phyloP scores from a whole-genome alignment of 1,140 invertebrate genomes.

The Agraylea sexmaculata region DNA sequence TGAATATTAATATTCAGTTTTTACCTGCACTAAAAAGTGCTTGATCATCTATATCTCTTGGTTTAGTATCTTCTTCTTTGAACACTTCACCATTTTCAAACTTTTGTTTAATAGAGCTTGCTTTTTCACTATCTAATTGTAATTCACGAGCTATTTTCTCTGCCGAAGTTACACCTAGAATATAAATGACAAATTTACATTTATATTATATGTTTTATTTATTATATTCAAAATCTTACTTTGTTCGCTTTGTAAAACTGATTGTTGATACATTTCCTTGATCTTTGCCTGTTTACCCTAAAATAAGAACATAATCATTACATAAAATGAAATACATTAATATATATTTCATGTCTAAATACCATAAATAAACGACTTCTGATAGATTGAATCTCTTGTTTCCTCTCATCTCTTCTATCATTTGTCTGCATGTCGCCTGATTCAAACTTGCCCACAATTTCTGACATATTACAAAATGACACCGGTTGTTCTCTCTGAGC shows the following conservation, averaged over 20 bases:
- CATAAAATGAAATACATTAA: slow-evolving; percentile 9
- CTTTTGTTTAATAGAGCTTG: slow-evolving; percentile 62
- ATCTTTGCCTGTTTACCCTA: slow-evolving; percentile 81
- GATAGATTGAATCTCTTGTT: slow-evolving; percentile 78
- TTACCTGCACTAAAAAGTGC: slow-evolving; percentile 72
- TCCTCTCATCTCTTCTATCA: slow-evolving; percentile 65
- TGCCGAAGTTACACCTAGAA: slow-evolving; percentile 44
- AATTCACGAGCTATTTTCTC: slow-evolving; percentile 44
- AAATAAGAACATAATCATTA: slow-evolving; percentile 22
- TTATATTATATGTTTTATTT: background rate
- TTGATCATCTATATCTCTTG: slow-evolving; percentile 57
- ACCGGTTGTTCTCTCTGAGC: slow-evolving; percentile 56
- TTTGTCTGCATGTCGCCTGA: slow-evolving; percentile 47
- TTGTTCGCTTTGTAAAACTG: slow-evolving; percentile 66
- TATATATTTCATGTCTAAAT: slow-evolving; percentile 24
- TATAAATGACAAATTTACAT: slow-evolving; percentile 11
- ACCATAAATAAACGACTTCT: slow-evolving; percentile 73
- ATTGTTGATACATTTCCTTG: slow-evolving; percentile 85
- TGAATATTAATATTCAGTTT: background rate
- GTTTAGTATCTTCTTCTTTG: slow-evolving; percentile 39
- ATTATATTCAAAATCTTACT: slow-evolving; percentile 21
- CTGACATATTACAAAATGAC: slow-evolving; percentile 73
- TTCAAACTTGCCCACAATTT: slow-evolving; percentile 70
- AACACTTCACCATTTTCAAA: slow-evolving; percentile 72
- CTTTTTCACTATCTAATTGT: slow-evolving; percentile 47